Conservation (phyloP, 2,113 vertebrate genomes). For the Arizona elegans region DNA sequence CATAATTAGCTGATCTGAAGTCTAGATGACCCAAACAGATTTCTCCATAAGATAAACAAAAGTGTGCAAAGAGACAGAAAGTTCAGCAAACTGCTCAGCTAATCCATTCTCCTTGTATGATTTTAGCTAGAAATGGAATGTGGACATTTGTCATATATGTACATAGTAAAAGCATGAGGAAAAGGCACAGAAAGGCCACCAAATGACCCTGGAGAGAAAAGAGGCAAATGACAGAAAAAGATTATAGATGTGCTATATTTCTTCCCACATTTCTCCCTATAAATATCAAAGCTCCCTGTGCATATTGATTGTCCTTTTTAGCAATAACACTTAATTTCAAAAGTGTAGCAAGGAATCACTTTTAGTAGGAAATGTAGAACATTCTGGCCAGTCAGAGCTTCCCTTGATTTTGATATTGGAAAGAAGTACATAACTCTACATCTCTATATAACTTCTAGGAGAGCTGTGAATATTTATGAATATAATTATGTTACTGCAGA, state of each 20-base stretch:
- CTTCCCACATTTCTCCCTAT: background rate
- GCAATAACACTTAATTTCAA: background rate
- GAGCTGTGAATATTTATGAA: background rate
- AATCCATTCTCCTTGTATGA: background rate
- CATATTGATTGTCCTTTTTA: background rate
- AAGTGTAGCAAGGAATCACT: background rate
- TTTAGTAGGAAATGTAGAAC: background rate
- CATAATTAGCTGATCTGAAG: background rate
- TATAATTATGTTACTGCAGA: background rate
- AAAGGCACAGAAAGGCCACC: background rate
- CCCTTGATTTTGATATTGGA: background rate
- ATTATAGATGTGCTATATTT: background rate
- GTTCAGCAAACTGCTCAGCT: background rate
- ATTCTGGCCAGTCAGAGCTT: background rate
- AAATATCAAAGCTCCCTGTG: background rate
- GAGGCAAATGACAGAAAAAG: background rate
- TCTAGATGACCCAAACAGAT: background rate
- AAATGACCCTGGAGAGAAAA: background rate
- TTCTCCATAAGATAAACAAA: background rate
- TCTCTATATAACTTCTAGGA: background rate
- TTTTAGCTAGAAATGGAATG: background rate
- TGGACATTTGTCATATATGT: background rate
- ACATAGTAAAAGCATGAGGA: background rate
- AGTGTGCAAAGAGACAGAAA: background rate
- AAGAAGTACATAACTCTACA: background rate